These are phyloP conservation scores for Luffia ferchaultella DNA, from an alignment of 2,888 invertebrate species.

Conservation along the genomic window DNA sequence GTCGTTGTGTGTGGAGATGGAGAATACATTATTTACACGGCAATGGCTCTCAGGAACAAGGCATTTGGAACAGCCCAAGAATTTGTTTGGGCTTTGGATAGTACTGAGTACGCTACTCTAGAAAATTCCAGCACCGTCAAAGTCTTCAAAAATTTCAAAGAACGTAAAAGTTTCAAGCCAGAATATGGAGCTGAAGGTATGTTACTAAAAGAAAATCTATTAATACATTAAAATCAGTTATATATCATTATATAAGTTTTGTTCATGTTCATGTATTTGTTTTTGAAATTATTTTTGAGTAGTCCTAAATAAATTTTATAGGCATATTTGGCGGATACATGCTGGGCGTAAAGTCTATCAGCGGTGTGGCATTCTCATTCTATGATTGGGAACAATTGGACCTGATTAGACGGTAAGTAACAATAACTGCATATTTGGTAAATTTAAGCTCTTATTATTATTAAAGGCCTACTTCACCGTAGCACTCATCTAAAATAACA, in stretches of 20 bases:
- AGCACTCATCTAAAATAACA: too few species aligned
- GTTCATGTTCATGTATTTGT: background rate
- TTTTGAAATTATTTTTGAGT: too few species aligned
- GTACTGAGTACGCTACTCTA: slow-evolving; percentile 89
- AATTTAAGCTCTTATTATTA: too few species aligned
- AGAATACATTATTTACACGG: slow-evolving; percentile 99
- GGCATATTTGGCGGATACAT: slow-evolving; percentile 91
- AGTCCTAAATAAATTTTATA: too few species aligned
- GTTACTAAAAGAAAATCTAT: too few species aligned
- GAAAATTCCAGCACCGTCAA: slow-evolving; percentile 93
- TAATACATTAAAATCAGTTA: too few species aligned
- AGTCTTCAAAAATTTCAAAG: slow-evolving; percentile 98
- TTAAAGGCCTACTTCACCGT: too few species aligned
- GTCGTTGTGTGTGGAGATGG: slow-evolving; percentile 98
- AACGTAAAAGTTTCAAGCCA: slow-evolving; percentile 93
- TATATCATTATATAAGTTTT: background rate
- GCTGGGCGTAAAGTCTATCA: slow-evolving; percentile 90
- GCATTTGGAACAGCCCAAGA: slow-evolving; percentile 98
- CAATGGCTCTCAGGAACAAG: slow-evolving; percentile 98
- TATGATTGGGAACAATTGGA: slow-evolving; percentile 98
- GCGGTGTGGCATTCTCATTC: slow-evolving; percentile 94
- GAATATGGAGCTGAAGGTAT: slow-evolving; percentile 95
- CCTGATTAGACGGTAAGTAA: slow-evolving; percentile 75
- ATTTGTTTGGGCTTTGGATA: slow-evolving; percentile 98
- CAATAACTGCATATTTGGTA: too few species aligned